Evolutionary conservation across 2,888 invertebrate genomes (phyloP).

Genomic region (Acronicta psi): DNA sequence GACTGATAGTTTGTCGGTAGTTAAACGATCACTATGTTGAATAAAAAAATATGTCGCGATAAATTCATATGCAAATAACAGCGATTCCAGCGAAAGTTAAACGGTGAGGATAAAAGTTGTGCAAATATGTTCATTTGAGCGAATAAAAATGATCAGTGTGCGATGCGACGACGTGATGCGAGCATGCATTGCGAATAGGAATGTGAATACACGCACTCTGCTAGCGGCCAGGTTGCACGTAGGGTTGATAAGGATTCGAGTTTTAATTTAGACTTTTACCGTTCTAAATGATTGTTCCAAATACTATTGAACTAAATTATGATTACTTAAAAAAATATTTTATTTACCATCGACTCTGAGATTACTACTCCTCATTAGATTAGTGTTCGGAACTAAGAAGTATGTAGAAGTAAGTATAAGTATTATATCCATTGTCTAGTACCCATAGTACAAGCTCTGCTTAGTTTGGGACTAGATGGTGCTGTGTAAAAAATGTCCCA

Average conservation of each 20-base stretch:
- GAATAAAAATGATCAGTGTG: conserved; percentile 72
- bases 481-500: no score
- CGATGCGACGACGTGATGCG: conserved; percentile 56
- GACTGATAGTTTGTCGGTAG: conserved; percentile 65
- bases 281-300: no score
- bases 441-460: no score
- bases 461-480: no score
- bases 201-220: conserved; percentile 46
- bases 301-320: no score
- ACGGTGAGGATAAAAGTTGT: conserved; percentile 77
- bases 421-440: no score
- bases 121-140: conserved; percentile 79
- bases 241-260: conserved; percentile 18
- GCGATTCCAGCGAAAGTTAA: conserved; percentile 75
- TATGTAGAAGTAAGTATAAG: no score
- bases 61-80: conserved; percentile 84
- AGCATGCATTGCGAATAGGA: conserved; percentile 52
- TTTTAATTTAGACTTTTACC: no score
- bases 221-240: conserved; percentile 24
- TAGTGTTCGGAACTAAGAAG: no score
- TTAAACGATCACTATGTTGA: conserved; percentile 67
- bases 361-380: no score
- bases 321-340: no score
- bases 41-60: conserved; percentile 73
- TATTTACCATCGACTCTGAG: no score